Evolutionary conservation across 2,888 invertebrate species (phyloP), one percentile per base, ranked within the genome.

Genomic region (Dolichomitus sp.): DNA sequence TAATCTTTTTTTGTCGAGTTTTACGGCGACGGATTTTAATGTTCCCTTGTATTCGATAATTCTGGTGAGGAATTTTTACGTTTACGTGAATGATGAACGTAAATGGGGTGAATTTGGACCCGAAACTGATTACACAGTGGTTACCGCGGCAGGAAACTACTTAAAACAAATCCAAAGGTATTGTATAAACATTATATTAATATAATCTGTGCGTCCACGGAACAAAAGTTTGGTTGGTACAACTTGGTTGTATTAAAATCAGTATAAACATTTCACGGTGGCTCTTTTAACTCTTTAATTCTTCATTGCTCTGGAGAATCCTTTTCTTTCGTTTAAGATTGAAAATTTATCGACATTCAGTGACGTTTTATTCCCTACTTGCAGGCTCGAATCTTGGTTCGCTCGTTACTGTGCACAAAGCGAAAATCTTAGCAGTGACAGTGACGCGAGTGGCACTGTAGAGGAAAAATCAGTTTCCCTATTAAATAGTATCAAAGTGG

Each of bases 31-130:
- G 17, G n/a, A 57, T 14, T 45, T 9, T 23, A 6, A 27, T 3
- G 30, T 27, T 70, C 9, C 40, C 7, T 6, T 59, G 11, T 14
- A 45, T 57, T 45, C 48, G 54, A 12, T 40, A 23, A 7, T 70
- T 14, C 14, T 33, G 1, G 4, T 40, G 52, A 52, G 68, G 45
- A 66, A 48, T 70, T 33, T 59, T n/a, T 7, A 17, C 57, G n/a
- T 59, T 17, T n/a, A n/a, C 57, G 1, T n/a, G 33, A 33, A 17
- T 4, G 33, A 11, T 17, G n/a, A 5, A 7, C n/a, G 0, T n/a
- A 59, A 59, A 59, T 30, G 14, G 5, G 57, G 57, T 1, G 33
- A 6, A 17, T 59, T 30, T 6, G 17, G 2, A 14, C n/a, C 4
- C 4, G n/a, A 4, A 7, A 59, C 57, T 14, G 9, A n/a, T 14